A percentile compares a stretch with the other conserved stretches of the same genome.
Conservation (phyloP, 1,140 invertebrate species). For the Himalopsyche phryganea region DNA sequence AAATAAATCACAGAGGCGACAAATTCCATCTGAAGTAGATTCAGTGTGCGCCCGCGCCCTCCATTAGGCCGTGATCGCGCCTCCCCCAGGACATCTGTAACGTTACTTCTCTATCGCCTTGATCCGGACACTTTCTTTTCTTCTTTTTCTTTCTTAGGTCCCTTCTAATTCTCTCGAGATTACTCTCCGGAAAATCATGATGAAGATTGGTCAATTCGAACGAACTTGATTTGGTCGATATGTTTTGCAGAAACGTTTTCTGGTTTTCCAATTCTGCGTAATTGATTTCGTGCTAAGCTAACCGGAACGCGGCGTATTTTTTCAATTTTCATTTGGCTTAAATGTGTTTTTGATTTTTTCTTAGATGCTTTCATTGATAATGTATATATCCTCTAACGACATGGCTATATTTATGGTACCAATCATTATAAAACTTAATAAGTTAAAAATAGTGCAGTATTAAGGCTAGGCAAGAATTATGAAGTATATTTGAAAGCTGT, state of each 20-base stretch:
- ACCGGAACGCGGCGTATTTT: too few species aligned
- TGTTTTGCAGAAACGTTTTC: background rate
- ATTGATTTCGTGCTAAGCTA: too few species aligned
- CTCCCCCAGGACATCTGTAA: slow-evolving; percentile 21
- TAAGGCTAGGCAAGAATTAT: too few species aligned
- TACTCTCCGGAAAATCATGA: slow-evolving; percentile 1
- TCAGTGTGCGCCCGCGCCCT: slow-evolving; percentile 9
- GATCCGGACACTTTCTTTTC: slow-evolving; percentile 10
- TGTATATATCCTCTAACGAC: too few species aligned
- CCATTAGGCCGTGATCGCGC: slow-evolving; percentile 19
- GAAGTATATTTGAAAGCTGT: too few species aligned
- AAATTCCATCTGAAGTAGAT: slow-evolving; percentile 25
- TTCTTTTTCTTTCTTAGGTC: background rate
- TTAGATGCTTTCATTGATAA: too few species aligned
- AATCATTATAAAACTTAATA: too few species aligned
- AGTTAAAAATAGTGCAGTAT: too few species aligned
- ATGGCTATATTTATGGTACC: too few species aligned
- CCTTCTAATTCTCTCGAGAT: slow-evolving; percentile 17
- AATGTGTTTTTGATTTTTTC: too few species aligned
- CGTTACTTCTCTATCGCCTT: background rate
- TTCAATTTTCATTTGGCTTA: too few species aligned
- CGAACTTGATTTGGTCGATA: slow-evolving; percentile 2
- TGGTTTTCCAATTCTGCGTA: too few species aligned
- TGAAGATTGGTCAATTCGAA: slow-evolving; percentile 22
- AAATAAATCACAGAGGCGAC: slow-evolving; percentile 20